A percentile compares a stretch with the other conserved stretches of the same genome.
These are phyloP conservation scores for Notiomystis cincta DNA, from an alignment of 2,113 vertebrate genomes.

Conservation along the genomic window DNA sequence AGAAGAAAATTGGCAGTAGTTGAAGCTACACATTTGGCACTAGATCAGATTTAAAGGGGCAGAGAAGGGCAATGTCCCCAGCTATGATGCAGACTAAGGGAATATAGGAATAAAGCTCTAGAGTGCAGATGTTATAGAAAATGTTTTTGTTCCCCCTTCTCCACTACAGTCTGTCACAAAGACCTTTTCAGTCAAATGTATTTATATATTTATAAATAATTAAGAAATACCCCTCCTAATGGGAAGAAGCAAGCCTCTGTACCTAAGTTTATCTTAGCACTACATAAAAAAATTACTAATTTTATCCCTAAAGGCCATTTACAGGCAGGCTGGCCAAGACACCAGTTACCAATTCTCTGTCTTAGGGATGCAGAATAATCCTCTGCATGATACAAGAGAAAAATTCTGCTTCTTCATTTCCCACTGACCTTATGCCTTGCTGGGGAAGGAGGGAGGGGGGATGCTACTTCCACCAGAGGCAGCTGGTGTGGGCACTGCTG, in stretches of 20 bases:
- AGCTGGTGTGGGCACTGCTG: not conserved
- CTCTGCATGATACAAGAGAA: rapidly evolving
- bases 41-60: not conserved
- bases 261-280: not conserved
- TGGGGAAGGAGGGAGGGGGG: not conserved
- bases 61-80: not conserved
- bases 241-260: not conserved
- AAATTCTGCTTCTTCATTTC: not conserved
- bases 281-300: not conserved
- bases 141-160: not conserved
- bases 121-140: not conserved
- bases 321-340: not conserved
- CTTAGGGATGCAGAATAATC: not conserved
- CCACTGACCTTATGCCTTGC: not conserved
- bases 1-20: not conserved
- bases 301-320: not conserved
- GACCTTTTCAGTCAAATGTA: not conserved
- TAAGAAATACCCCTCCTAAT: not conserved
- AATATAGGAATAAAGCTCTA: not conserved
- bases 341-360: not conserved
- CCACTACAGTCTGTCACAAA: not conserved
- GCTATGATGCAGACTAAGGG: not conserved
- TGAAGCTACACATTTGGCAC: not conserved
- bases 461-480: not conserved
- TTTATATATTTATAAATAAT: not conserved